Base-by-base conservation (phyloP, 2,113 vertebrate genomes). In the Lasiurus cinereus region DNA sequence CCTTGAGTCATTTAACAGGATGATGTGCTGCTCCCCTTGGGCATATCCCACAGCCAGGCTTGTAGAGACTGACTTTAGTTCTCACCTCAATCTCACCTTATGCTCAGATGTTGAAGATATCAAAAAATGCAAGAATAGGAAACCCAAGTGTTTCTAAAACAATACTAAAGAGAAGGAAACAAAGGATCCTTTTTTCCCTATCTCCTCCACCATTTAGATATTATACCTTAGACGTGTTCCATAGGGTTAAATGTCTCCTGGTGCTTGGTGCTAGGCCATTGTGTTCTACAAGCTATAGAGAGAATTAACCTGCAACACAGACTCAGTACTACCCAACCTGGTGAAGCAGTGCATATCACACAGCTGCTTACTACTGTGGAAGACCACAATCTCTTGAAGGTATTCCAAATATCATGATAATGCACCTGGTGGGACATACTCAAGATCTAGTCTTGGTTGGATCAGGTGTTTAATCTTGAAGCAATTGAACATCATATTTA, bases 1-100 rank as follows among this genome's bases (percentile, higher is more conserved):
- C 72, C 90, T 94, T 90, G 92, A 95, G 72, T 87, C 87, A 73
- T 87, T 95, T 90, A 96, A 90, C 76, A 82, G 36, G 72, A 90
- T 87, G 39, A 48, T 80, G 18, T 72, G 29, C 48, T 87, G 46
- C 43, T 92, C 43, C 69, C n/a, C 33, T 89, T 83, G 54, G 74
- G 52, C 72, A 82, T 39, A 62, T 88, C 76, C 84, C 48, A 73
- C 22, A 54, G 3, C 22, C 67, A 69, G 80, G 6, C 8, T 36
- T 29, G 39, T 16, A 33, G 11, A 64, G 48, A 83, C 13, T 90
- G 56, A 66, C 54, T 88, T 95, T 7, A 36, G 1, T 22, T 91
- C 83, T 89, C 11, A 87, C 19, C 39, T 86, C 59, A 83, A 70
- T 13, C 59, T 91, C 19, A 74, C 69, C 11, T 67, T 89, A 48